These are phyloP conservation scores for Philereme transversata DNA, from an alignment of 2,888 invertebrate genomes.

Conservation along the genomic window DNA sequence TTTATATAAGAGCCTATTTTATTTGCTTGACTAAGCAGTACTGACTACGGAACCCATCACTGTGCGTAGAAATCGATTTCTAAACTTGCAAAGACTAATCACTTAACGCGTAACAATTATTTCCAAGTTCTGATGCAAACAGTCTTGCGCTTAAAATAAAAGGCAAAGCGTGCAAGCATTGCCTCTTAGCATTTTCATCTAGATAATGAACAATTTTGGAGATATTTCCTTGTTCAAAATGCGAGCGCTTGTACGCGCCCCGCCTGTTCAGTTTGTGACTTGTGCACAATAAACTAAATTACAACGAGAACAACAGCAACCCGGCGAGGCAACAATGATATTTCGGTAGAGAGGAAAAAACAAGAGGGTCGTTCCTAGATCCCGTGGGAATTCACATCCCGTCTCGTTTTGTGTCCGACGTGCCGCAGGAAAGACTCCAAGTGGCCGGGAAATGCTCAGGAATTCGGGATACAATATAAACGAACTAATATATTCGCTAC, in stretches of 20 bases:
- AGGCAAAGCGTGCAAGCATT: constrained; percentile 26
- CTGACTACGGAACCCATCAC: too few relatives aligned
- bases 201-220: constrained; percentile 51
- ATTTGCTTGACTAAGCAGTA: too few relatives aligned
- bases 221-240: constrained; percentile 58
- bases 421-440: constrained; percentile 54
- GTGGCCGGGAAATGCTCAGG: constrained; percentile 52
- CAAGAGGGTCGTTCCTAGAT: constrained; percentile 71
- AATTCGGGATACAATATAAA: constrained; percentile 52
- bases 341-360: constrained; percentile 74
- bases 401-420: constrained; percentile 62
- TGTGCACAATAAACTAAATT: constrained; percentile 75
- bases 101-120: too few relatives aligned
- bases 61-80: too few relatives aligned
- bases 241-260: constrained; percentile 50
- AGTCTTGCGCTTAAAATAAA: constrained; percentile 20
- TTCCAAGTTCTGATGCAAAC: constrained; percentile 4
- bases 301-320: constrained; percentile 63
- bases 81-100: too few relatives aligned
- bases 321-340: constrained; percentile 69
- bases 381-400: constrained; percentile 72
- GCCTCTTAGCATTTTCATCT: constrained; percentile 37
- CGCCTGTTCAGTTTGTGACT: constrained; percentile 60
- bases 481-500: constrained; percentile 37
- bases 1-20: too few relatives aligned